Conservation (phyloP, 1,140 invertebrate species). For the Dreissena polymorpha region DNA sequence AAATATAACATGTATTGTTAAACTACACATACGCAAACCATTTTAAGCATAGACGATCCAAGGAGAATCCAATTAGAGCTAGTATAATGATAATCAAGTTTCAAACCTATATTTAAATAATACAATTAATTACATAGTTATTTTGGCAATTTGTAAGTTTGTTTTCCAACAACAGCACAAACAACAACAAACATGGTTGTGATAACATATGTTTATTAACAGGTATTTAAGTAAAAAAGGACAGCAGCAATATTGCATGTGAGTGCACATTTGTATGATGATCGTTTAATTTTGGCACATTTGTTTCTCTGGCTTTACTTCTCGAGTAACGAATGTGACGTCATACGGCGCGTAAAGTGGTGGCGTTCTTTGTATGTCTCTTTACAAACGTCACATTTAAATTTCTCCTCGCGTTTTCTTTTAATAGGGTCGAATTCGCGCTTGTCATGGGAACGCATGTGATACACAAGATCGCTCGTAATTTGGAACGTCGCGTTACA, state of each 20-base stretch:
- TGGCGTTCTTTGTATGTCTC: conserved; percentile 97
- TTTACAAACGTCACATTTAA: conserved; percentile 96
- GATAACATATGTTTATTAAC: background rate
- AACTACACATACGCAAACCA: too few species aligned
- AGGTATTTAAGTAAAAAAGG: background rate
- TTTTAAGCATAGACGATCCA: too few species aligned
- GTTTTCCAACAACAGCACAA: background rate
- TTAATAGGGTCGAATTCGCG: conserved; percentile 76
- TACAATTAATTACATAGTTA: too few species aligned
- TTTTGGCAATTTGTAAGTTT: too few species aligned
- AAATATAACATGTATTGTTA: too few species aligned
- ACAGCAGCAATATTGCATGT: background rate
- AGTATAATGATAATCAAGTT: too few species aligned
- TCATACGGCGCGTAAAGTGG: conserved; percentile 9
- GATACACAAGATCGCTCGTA: conserved; percentile 98
- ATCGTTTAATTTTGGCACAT: background rate
- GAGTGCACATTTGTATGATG: background rate
- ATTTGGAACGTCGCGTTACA: conserved; percentile 98
- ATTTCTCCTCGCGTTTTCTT: conserved; percentile 77
- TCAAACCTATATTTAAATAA: too few species aligned
- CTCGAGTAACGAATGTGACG: background rate
- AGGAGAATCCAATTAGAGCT: too few species aligned
- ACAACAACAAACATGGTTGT: background rate
- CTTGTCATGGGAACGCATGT: conserved; percentile 88
- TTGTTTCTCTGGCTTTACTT: background rate